A percentile compares a stretch with the other conserved stretches of the same genome.
Conservation (phyloP, 2,113 vertebrate genomes). For the Pseudopodoces humilis region DNA sequence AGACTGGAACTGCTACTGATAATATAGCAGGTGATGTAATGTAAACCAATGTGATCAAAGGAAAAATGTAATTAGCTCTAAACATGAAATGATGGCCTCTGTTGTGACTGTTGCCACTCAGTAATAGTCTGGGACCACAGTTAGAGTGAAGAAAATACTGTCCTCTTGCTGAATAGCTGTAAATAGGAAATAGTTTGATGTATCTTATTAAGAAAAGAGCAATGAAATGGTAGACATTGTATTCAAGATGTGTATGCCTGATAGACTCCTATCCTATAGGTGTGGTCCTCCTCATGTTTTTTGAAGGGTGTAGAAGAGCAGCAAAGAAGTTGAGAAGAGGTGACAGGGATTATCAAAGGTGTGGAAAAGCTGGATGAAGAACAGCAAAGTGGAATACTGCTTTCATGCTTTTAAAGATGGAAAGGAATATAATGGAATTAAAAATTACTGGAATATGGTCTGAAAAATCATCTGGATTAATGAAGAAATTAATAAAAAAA, state of each 20-base stretch:
- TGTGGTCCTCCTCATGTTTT: not conserved
- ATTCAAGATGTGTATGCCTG: not conserved
- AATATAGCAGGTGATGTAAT: not conserved
- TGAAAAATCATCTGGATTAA: not conserved
- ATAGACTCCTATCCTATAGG: not conserved
- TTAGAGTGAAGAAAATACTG: not conserved
- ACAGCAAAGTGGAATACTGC: not conserved
- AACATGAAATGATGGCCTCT: not conserved
- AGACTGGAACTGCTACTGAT: not conserved
- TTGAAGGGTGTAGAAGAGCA: not conserved
- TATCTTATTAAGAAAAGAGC: not conserved
- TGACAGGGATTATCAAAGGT: not conserved
- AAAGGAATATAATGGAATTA: not conserved
- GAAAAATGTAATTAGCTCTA: not conserved
- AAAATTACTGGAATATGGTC: not conserved
- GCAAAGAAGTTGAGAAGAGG: not conserved
- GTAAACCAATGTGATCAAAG: not conserved
- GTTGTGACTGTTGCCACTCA: not conserved
- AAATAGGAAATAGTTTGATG: not conserved
- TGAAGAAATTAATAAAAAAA: not conserved
- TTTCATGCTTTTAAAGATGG: not conserved
- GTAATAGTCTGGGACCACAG: not conserved
- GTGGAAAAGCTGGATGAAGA: not conserved
- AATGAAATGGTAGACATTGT: not conserved
- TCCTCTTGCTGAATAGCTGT: not conserved